These are phyloP conservation scores for Mirza zaza DNA, from an alignment of 2,113 vertebrate genomes.

Conservation along the genomic window DNA sequence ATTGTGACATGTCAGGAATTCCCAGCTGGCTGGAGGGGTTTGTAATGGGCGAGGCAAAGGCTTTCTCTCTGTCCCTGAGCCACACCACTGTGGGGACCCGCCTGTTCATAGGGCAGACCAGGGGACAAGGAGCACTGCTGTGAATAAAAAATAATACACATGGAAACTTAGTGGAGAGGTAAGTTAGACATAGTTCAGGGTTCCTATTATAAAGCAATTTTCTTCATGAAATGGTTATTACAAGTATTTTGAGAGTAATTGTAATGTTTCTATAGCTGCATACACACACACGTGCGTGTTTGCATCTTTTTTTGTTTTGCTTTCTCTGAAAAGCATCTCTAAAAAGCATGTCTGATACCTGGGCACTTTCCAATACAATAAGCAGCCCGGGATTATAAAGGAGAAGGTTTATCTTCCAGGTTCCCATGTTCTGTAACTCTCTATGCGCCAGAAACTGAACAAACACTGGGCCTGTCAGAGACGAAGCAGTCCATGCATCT, in stretches of 20 bases:
- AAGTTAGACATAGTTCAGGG: neutral
- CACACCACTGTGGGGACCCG: neutral
- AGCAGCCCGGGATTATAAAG: neutral
- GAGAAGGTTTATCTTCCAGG: neutral
- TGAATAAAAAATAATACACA: neutral
- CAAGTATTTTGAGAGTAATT: neutral
- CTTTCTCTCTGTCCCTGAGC: neutral
- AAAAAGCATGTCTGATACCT: neutral
- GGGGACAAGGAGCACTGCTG: neutral
- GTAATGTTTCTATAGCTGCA: neutral
- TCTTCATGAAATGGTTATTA: neutral
- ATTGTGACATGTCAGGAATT: neutral
- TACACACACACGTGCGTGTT: neutral
- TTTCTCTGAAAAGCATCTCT: constrained; percentile 3
- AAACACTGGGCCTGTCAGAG: neutral
- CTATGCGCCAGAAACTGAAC: neutral
- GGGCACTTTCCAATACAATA: neutral
- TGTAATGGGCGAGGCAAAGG: neutral
- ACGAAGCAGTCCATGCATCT: neutral
- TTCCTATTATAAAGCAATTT: constrained; percentile 26
- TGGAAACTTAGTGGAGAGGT: neutral
- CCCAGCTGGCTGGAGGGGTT: neutral
- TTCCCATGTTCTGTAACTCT: neutral
- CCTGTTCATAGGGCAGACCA: neutral
- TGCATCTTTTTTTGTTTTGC: neutral